phyloP scores from a whole-genome alignment of 2,888 invertebrate species.

The Drosophila meridionalis region DNA sequence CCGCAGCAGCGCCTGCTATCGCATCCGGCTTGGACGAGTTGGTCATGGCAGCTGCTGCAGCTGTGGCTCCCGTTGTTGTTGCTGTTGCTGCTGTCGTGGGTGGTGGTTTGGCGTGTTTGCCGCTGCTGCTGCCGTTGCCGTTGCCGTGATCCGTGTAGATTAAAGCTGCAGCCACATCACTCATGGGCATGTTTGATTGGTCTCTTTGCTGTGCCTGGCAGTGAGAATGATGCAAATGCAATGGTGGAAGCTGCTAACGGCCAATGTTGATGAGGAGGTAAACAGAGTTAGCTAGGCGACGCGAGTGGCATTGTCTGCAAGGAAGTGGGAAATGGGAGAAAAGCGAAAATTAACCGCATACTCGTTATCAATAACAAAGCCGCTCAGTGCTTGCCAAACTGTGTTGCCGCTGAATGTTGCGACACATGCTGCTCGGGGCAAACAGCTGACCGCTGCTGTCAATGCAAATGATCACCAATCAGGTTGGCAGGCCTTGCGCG shows the following conservation, averaged over 20 bases:
- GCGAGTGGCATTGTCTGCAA: conserved; percentile 54
- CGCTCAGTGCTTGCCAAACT: conserved; percentile 24
- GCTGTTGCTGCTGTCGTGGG: neutral
- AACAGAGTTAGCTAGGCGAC: conserved; percentile 59
- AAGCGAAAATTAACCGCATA: neutral
- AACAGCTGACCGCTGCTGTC: conserved; percentile 44
- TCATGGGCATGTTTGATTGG: conserved; percentile 63
- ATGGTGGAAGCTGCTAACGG: conserved; percentile 50
- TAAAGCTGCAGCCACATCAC: conserved; percentile 62
- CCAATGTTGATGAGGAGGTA: conserved; percentile 57
- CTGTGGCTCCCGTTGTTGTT: neutral
- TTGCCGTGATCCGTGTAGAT: conserved; percentile 63
- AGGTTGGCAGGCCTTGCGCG: conserved; percentile 39
- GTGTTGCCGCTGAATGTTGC: conserved; percentile 13
- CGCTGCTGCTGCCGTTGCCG: conserved; percentile 38
- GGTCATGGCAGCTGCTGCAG: conserved; percentile 48
- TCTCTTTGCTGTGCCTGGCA: conserved; percentile 24
- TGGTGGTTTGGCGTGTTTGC: conserved; percentile 42
- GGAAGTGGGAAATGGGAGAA: neutral
- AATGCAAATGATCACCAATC: conserved; percentile 16
- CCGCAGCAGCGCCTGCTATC: conserved; percentile 27
- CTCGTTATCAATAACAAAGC: neutral
- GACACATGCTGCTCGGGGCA: conserved; percentile 22
- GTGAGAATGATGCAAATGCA: conserved; percentile 40
- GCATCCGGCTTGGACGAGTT: conserved; percentile 55